Evolutionary conservation across 2,797 vertebrate species (phyloP), one percentile per base, ranked within the genome.

Genomic region (Dendrocincla tyrannina): DNA sequence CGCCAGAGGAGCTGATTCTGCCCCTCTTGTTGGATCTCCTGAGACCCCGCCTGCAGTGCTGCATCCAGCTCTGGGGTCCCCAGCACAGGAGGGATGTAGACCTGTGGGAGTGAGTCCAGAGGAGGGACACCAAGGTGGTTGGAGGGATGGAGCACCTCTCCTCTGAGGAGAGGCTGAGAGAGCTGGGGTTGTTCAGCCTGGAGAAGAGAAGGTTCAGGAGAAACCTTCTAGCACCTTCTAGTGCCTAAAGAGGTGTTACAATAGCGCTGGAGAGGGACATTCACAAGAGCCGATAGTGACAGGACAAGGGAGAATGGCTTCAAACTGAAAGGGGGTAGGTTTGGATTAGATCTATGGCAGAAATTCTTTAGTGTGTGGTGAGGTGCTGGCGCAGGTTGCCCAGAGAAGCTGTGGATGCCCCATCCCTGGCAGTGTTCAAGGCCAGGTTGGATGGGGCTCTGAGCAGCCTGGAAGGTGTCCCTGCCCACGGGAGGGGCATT

Each of bases 91-190:
- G 41, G 22, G 35, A 69, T 35, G 7, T 24, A 64, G 55, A n/a
- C 7, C 18, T 49, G 16, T 10, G 62, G 25, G 10, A 30, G 4
- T 0, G 0, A 69, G 27, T 37, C 32, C 56, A 49, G 42, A n/a
- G 55, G 18, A 49, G 32, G 30, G 25, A 19, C 63, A 37, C 42
- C 22, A 24, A 17, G 50, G 4, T 11, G 35, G 15, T 27, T 39
- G 11, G 19, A 33, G 44, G 52, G 20, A 2, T 84, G 39, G 24
- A 32, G 52, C 33, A 14, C 15, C 17, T 23, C 28, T 46, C 17
- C 37, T 46, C 4, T 52, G 12, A 58, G n/a, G 22, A 33, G 15
- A 49, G 28, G 37, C 37, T 58, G 37, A 20, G 20, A 46, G 28
- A 33, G 14, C 30, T 46, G n/a, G 24, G 7, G 5, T 5, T 64